These are phyloP conservation scores for Penaeus japonicus DNA, from an alignment of 1,140 invertebrate genomes.

Conservation along the genomic window DNA sequence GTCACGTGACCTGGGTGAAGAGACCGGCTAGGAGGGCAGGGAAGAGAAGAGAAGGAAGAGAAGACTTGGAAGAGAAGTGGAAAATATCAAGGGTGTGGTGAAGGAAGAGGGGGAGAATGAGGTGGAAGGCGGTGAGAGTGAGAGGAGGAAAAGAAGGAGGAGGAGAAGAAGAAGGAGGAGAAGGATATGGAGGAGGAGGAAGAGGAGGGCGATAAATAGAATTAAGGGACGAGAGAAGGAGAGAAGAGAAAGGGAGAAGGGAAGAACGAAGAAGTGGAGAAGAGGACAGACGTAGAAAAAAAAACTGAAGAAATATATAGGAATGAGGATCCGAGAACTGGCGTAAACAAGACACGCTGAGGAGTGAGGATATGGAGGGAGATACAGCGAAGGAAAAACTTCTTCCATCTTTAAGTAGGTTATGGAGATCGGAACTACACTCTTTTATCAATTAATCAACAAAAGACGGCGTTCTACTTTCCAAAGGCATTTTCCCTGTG, in stretches of 20 bases:
- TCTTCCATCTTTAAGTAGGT: no score
- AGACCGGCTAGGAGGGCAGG: no score
- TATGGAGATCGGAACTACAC: no score
- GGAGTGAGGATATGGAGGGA: not conserved
- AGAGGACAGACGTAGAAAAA: not conserved
- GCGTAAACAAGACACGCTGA: not conserved
- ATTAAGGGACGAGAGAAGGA: not conserved
- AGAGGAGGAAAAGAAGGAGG: not conserved
- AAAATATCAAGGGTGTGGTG: not conserved
- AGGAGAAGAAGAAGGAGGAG: not conserved
- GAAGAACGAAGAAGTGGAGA: not conserved
- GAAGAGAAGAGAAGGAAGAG: not conserved
- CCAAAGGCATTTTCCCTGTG: no score
- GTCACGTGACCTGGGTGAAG: no score
- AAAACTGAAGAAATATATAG: not conserved
- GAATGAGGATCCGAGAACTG: not conserved
- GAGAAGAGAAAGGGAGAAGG: not conserved
- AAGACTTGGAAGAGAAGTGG: not conserved
- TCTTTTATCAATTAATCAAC: no score
- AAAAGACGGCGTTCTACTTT: no score
- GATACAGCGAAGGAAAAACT: not conserved
- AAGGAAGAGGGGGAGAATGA: not conserved
- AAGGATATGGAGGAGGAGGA: not conserved
- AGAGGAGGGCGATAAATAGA: not conserved
- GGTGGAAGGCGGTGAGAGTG: not conserved